phyloP scores from a whole-genome alignment of 2,888 invertebrate species.

The Ectobius pallidus region DNA sequence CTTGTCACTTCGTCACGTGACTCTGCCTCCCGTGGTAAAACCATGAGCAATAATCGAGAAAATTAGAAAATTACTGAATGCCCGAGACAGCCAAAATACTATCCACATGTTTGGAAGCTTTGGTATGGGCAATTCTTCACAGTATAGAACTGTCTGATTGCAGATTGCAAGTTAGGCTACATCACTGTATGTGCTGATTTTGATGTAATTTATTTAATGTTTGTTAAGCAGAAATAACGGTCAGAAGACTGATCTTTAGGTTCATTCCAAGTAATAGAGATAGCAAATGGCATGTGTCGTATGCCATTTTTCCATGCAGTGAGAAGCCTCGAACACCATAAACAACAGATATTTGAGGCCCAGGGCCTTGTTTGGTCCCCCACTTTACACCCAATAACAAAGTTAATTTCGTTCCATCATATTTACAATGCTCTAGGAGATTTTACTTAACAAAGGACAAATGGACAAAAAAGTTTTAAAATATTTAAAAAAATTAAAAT shows the following conservation, averaged over 20 bases:
- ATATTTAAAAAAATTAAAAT: no score
- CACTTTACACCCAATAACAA: constrained; percentile 15
- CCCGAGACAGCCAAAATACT: no score
- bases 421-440: no score
- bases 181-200: constrained; percentile 12
- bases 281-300: constrained; percentile 8
- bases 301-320: constrained; percentile 7
- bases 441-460: no score
- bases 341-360: constrained; percentile 4
- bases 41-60: no score
- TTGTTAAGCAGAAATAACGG: constrained; percentile 26
- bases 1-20: no score
- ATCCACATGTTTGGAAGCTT: constrained; percentile 8
- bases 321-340: constrained; percentile 6
- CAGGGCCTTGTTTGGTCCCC: background rate
- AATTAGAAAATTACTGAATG: no score
- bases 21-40: no score
- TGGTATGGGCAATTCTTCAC: background rate
- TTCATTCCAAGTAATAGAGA: constrained; percentile 25
- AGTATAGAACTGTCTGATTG: constrained; percentile 17
- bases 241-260: constrained; percentile 16
- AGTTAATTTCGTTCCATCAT: no score
- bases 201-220: background rate
- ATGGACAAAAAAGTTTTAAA: no score
- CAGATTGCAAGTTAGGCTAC: constrained; percentile 23